Conservation (phyloP, 2,797 vertebrate species). For the Pteropus rufus region DNA sequence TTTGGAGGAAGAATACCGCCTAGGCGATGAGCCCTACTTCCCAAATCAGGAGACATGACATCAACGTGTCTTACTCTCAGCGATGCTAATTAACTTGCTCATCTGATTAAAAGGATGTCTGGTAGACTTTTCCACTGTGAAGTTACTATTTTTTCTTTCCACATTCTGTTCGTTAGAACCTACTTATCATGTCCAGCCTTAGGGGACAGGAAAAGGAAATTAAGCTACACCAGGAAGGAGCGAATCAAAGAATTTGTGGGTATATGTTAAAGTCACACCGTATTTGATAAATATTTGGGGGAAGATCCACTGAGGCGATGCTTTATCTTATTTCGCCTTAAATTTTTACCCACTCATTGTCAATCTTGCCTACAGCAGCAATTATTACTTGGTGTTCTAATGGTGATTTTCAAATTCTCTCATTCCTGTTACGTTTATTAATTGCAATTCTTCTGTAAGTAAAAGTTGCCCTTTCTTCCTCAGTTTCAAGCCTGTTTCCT, state of each 20-base stretch:
- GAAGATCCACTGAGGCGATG: background rate
- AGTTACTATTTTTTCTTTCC: background rate
- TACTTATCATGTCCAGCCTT: background rate
- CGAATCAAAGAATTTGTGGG: background rate
- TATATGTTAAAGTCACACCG: background rate
- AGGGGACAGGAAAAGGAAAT: background rate
- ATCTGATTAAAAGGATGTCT: background rate
- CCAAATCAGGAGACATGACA: background rate
- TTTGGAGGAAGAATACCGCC: background rate
- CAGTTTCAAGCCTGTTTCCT: background rate
- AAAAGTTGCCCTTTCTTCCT: background rate
- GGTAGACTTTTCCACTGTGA: too few relatives aligned
- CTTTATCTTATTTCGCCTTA: background rate
- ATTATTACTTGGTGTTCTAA: background rate
- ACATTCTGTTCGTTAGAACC: background rate
- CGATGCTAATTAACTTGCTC: background rate
- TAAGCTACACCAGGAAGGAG: background rate
- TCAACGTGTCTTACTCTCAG: background rate
- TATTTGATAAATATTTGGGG: background rate
- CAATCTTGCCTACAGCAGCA: background rate
- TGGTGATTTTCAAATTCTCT: background rate
- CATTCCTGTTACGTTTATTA: background rate
- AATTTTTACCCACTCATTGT: background rate
- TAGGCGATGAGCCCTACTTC: background rate
- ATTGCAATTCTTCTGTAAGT: background rate